phyloP scores from a whole-genome alignment of 2,113 vertebrate species.

The Tyto alba region DNA sequence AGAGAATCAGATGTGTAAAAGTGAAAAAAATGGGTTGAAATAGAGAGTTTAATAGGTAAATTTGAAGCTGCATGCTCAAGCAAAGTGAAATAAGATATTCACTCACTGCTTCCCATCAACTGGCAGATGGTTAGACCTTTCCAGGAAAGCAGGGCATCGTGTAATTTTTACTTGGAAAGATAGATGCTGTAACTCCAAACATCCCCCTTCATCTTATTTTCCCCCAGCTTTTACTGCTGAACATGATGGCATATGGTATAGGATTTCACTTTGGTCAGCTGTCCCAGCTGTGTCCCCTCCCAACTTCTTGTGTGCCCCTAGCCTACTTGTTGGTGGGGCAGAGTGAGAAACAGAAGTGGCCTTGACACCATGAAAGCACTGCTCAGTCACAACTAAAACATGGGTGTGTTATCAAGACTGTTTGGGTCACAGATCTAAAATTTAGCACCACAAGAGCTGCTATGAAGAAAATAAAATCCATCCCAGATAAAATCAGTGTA shows the following conservation, averaged over 20 bases:
- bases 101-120: neutral
- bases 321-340: fast-evolving
- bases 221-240: neutral
- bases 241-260: too few relatives aligned
- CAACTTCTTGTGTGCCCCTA: fast-evolving
- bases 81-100: neutral
- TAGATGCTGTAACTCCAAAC: neutral
- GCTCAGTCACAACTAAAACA: neutral
- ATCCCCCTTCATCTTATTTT: neutral
- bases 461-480: neutral
- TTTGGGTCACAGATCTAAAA: neutral
- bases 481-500: neutral
- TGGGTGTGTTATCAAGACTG: neutral
- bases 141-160: neutral
- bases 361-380: neutral
- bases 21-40: neutral
- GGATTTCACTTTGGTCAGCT: neutral
- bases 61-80: neutral
- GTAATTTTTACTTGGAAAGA: neutral
- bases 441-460: neutral
- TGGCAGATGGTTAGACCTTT: neutral
- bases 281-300: neutral
- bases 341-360: neutral
- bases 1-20: neutral
- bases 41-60: neutral